Conservation (phyloP, 53 echinoderm and acorn worm genomes). For the Pentamera pediparva region DNA sequence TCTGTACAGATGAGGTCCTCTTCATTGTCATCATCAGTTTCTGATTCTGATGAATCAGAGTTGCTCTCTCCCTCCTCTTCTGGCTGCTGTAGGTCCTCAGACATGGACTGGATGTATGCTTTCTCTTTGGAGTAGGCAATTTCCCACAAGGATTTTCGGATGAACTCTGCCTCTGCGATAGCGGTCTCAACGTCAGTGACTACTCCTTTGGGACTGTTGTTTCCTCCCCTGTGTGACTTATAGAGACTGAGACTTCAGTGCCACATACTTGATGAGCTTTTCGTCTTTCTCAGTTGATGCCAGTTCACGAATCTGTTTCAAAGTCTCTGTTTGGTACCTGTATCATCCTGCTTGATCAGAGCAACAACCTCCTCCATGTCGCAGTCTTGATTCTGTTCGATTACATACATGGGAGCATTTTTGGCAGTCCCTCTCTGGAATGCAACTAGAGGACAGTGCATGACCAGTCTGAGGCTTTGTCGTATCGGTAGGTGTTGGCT, state of each 20-base stretch:
- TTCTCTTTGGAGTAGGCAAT: background rate
- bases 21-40: too few species aligned
- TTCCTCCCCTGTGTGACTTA: background rate
- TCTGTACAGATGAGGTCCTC: background rate
- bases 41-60: too few species aligned
- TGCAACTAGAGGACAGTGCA: too few species aligned
- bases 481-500: too few species aligned
- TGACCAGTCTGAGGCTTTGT: too few species aligned
- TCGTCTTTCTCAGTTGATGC: conserved; percentile 31
- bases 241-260: background rate
- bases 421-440: background rate
- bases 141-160: background rate
- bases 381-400: background rate
- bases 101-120: too few species aligned
- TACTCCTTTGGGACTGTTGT: background rate
- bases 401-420: background rate
- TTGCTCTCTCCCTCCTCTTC: too few species aligned
- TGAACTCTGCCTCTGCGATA: background rate
- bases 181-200: background rate
- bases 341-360: background rate
- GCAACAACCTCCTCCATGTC: background rate
- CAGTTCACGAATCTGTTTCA: background rate
- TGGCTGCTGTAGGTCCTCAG: too few species aligned
- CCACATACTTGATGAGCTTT: conserved; percentile 22
- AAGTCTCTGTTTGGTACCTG: background rate